These are phyloP conservation scores for Pharmacophagus antenor DNA, from an alignment of 2,888 invertebrate species.

Conservation along the genomic window DNA sequence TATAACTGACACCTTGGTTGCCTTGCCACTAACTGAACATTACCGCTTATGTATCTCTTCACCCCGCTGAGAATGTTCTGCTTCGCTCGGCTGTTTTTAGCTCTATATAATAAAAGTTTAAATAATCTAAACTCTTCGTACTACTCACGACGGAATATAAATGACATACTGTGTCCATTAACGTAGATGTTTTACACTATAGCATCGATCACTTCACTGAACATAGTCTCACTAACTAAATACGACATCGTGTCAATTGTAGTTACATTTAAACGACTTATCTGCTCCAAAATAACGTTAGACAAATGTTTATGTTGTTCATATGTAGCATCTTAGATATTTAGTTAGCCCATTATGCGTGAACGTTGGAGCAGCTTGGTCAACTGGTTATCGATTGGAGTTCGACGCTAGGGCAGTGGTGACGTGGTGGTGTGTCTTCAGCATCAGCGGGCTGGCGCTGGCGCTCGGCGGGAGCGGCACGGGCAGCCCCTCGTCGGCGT, in stretches of 20 bases:
- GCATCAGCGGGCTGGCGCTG: constrained; percentile 81
- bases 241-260: constrained; percentile 47
- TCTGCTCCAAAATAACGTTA: constrained; percentile 58
- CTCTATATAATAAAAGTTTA: constrained; percentile 35
- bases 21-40: constrained; percentile 79
- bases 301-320: constrained; percentile 8
- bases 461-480: constrained; percentile 76
- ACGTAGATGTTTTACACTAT: constrained; percentile 43
- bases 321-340: constrained; percentile 14
- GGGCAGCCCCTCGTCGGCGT: constrained; percentile 61
- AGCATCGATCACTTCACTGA: constrained; percentile 42
- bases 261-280: constrained; percentile 59
- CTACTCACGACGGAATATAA: constrained; percentile 62
- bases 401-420: constrained; percentile 70
- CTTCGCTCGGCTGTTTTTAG: constrained; percentile 71
- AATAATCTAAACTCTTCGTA: constrained; percentile 37
- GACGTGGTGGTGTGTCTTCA: constrained; percentile 80
- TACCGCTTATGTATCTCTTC: constrained; percentile 75
- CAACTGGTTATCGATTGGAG: constrained; percentile 42
- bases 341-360: constrained; percentile 10
- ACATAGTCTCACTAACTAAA: constrained; percentile 41
- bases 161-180: constrained; percentile 41
- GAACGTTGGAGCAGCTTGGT: constrained; percentile 69
- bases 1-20: constrained; percentile 69
- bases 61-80: constrained; percentile 79